Evolutionary conservation across 2,113 vertebrate species (phyloP).

Genomic region (Nansenia antarctica): DNA sequence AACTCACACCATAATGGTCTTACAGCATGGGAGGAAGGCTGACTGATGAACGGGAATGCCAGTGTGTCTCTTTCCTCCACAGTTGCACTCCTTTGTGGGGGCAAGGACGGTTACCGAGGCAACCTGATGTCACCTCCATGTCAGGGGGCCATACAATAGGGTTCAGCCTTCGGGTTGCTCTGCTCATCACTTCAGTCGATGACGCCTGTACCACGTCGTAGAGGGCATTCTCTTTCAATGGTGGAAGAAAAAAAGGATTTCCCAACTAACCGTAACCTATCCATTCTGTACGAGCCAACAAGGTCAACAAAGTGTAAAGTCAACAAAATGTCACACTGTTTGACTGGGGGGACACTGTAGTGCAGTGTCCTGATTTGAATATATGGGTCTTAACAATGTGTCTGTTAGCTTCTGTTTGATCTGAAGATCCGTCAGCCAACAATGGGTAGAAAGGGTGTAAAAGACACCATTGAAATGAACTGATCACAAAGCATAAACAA

Average conservation of each 20-base stretch:
- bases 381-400: too few species aligned
- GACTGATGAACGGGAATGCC: slow-evolving; percentile 46
- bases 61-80: slow-evolving; percentile 27
- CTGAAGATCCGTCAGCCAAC: too few species aligned
- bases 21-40: slow-evolving; percentile 45
- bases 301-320: neutral
- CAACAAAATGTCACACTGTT: neutral
- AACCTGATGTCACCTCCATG: slow-evolving; percentile 50
- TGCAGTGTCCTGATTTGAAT: neutral
- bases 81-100: slow-evolving; percentile 36
- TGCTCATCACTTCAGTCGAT: slow-evolving; percentile 33
- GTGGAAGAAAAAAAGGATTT: neutral
- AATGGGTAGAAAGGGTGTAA: too few species aligned
- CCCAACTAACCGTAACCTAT: neutral
- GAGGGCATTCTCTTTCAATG: neutral
- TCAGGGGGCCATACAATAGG: slow-evolving; percentile 43
- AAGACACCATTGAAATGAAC: too few species aligned
- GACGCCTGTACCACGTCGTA: slow-evolving; percentile 9
- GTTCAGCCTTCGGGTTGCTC: slow-evolving; percentile 28
- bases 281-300: neutral
- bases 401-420: too few species aligned
- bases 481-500: too few species aligned
- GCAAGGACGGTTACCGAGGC: slow-evolving; percentile 43
- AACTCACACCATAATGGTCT: slow-evolving; percentile 39
- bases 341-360: neutral